A percentile compares a stretch with the other conserved stretches of the same genome.
These are phyloP conservation scores for Watsonalla cultraria DNA, from an alignment of 2,888 invertebrate species.

Conservation along the genomic window DNA sequence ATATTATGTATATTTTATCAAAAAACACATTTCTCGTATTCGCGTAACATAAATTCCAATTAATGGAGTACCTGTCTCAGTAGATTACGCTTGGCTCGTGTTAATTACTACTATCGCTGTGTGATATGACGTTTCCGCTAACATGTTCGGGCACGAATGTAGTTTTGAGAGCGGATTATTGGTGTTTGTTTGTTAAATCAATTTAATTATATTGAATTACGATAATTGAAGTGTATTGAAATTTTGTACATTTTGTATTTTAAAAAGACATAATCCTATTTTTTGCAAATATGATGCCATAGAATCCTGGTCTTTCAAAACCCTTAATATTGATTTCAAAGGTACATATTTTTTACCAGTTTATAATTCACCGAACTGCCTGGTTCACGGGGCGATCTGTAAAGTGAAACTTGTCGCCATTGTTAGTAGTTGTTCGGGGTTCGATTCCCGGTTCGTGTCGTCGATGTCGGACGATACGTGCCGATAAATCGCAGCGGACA, in stretches of 20 bases:
- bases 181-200: not conserved
- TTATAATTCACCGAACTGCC: slow-evolving; percentile 14
- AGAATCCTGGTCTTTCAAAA: not conserved
- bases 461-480: slow-evolving; percentile 53
- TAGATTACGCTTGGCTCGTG: slow-evolving; percentile 8
- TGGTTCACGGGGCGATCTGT: slow-evolving; percentile 26
- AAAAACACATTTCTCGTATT: slow-evolving; percentile 7
- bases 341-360: slow-evolving; percentile 1
- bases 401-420: slow-evolving; percentile 43
- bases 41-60: slow-evolving; percentile 56
- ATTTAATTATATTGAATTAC: not conserved
- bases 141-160: slow-evolving; percentile 3
- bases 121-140: slow-evolving; percentile 40
- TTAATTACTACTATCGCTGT: slow-evolving; percentile 16
- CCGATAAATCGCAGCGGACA: slow-evolving; percentile 67
- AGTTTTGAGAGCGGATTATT: not conserved
- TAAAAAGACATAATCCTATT: too few species aligned
- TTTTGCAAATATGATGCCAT: too few species aligned
- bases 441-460: slow-evolving; percentile 62
- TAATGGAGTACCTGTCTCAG: slow-evolving; percentile 39
- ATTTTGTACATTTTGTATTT: too few species aligned
- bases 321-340: too few species aligned
- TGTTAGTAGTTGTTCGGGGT: slow-evolving; percentile 40
- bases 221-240: too few species aligned
- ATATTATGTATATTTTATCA: too few species aligned